These are phyloP conservation scores for Cheirogaleus medius DNA, from an alignment of 2,113 vertebrate species.

Conservation along the genomic window DNA sequence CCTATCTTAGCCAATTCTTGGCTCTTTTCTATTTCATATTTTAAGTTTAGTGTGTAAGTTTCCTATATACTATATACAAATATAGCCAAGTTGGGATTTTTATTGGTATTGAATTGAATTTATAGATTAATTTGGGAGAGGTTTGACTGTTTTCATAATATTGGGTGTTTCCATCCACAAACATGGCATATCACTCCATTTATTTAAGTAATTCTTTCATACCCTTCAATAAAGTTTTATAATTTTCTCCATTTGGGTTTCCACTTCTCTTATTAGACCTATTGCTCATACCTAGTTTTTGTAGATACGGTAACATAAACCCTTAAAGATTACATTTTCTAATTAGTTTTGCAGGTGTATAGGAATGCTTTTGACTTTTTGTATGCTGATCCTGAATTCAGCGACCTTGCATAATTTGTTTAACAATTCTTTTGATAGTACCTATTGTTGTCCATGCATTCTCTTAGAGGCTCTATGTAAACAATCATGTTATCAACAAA, in stretches of 20 bases:
- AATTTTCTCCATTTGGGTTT: background rate
- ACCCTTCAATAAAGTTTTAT: background rate
- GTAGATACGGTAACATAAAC: background rate
- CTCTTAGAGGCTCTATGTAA: background rate
- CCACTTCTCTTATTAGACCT: background rate
- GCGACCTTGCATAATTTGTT: background rate
- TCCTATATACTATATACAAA: background rate
- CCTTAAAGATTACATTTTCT: background rate
- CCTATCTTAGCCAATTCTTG: background rate
- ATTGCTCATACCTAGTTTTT: background rate
- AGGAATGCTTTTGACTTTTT: background rate
- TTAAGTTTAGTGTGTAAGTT: background rate
- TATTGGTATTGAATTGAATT: background rate
- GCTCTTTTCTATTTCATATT: background rate
- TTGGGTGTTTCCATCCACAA: background rate
- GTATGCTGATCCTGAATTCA: background rate
- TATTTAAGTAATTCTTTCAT: background rate
- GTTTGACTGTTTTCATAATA: background rate
- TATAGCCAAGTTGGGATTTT: background rate
- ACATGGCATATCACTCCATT: background rate
- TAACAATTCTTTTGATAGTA: background rate
- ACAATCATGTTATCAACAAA: background rate
- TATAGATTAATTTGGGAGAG: background rate
- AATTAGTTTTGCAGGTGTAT: background rate
- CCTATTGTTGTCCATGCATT: background rate